Evolutionary conservation across 2,797 vertebrate genomes (phyloP).

Genomic region (Danio jaintianensis): DNA sequence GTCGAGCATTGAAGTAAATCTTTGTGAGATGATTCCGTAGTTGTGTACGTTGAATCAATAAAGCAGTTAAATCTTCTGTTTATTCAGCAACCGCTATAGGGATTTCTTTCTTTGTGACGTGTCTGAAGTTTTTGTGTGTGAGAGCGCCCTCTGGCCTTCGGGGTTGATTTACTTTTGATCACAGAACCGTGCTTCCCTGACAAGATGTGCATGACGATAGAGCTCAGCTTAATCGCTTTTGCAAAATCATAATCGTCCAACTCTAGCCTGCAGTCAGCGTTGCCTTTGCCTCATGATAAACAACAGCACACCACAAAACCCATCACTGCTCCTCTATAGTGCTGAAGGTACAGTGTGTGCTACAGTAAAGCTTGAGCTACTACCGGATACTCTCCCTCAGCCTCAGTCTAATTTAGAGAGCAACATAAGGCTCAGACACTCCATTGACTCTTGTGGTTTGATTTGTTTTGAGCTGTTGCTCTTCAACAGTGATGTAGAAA

Average conservation of each 20-base stretch:
- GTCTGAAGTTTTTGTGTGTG: too few relatives aligned
- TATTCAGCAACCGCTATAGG: too few relatives aligned
- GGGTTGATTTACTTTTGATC: too few relatives aligned
- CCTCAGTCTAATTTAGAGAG: slow-evolving; percentile 42
- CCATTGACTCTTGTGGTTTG: neutral
- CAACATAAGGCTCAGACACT: slow-evolving; percentile 55
- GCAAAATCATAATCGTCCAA: too few relatives aligned
- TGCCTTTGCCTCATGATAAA: neutral
- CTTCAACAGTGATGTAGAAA: neutral
- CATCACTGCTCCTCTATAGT: slow-evolving; percentile 43
- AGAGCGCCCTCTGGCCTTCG: too few relatives aligned
- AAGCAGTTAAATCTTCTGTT: too few relatives aligned
- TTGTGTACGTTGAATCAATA: too few relatives aligned
- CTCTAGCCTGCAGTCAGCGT: neutral
- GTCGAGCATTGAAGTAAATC: too few relatives aligned
- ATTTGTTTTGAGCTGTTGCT: neutral
- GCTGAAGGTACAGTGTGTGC: slow-evolving; percentile 48
- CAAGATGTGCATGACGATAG: too few relatives aligned
- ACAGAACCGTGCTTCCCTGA: neutral
- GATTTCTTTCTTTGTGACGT: too few relatives aligned
- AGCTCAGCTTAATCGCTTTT: too few relatives aligned
- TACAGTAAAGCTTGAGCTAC: slow-evolving; percentile 45
- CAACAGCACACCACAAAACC: slow-evolving; percentile 30
- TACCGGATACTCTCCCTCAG: slow-evolving; percentile 56
- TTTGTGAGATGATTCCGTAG: too few relatives aligned